Evolutionary conservation across 2,888 invertebrate genomes (phyloP), one percentile per base, ranked within the genome.

Genomic region (Lycocerus yunnanus): DNA sequence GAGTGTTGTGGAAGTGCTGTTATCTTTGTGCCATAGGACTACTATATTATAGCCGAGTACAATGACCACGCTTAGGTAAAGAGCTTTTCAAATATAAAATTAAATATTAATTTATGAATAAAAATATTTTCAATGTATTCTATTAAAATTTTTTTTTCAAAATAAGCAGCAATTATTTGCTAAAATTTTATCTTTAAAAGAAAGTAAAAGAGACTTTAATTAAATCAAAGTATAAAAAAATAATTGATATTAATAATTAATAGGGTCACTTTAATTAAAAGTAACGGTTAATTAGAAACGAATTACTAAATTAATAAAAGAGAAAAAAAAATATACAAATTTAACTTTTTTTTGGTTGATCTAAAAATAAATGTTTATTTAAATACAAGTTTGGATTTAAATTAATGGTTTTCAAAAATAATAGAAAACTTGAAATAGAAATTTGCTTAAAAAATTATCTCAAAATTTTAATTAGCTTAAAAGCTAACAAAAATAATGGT

Each of bases 1-100:
- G 71, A 77, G 75, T 77, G 75, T 58, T 61, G 75, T 72, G 75
- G 59, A 65, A 73, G 75, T 77, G 77, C 66, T 69, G 69, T 68
- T 73, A 72, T 63, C 61, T 72, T 73, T 73, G 77, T 77, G 77
- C 77, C 77, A 77, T 77, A 77, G 77, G 77, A 75, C 75, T 73
- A 74, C 67, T 71, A 61, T 21, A 59, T 21, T 21, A 70, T 14
- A 15, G 14, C 15, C 21, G 24, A 71, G 20, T 63, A 74, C 59
- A 61, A 74, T 71, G 74, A 65, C 74, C 74, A 71, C 24, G 27
- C 15, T 61, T 10, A 74, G 74, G 74, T 74, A 71, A 43, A n/a
- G 43, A 43, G 43, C 43, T 43, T 43, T 43, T 43, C 8, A 43
- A 6, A n/a, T 43, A n/a, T n/a, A 43, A 43, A 43, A 43, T 43